phyloP scores from a whole-genome alignment of 2,797 vertebrate genomes.

The Sphaeramia orbicularis region DNA sequence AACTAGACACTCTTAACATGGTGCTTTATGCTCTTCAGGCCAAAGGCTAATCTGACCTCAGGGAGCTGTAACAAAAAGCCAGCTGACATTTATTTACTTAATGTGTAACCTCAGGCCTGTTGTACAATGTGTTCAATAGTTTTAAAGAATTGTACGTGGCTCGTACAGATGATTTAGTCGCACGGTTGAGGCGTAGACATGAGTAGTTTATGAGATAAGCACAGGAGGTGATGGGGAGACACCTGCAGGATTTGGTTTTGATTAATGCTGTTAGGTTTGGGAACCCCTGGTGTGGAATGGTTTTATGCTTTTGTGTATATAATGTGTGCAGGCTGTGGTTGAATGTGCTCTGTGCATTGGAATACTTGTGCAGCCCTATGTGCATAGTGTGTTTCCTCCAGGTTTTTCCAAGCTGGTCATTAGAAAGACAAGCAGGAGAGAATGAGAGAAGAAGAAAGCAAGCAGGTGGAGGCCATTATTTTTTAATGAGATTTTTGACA shows the following conservation, averaged over 20 bases:
- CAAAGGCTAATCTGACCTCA: constrained; percentile 66
- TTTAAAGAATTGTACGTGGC: constrained; percentile 39
- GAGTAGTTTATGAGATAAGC: constrained; percentile 62
- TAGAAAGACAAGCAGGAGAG: constrained; percentile 72
- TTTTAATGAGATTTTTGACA: constrained; percentile 83
- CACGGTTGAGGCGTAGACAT: constrained; percentile 45
- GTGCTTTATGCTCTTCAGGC: constrained; percentile 50
- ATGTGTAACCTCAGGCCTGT: constrained; percentile 51
- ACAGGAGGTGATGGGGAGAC: not conserved
- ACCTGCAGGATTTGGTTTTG: constrained; percentile 63
- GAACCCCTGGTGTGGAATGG: constrained; percentile 27
- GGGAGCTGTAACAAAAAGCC: constrained; percentile 59
- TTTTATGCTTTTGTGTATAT: constrained; percentile 28
- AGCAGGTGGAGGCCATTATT: constrained; percentile 82
- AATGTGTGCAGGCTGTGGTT: constrained; percentile 14
- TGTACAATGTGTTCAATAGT: constrained; percentile 52
- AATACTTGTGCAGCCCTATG: constrained; percentile 28
- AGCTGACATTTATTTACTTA: constrained; percentile 63
- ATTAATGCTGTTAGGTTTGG: constrained; percentile 50
- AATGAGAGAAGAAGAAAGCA: constrained; percentile 55
- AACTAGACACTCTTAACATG: constrained; percentile 33
- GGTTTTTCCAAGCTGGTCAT: constrained; percentile 67
- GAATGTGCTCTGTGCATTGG: constrained; percentile 16
- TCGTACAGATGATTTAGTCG: constrained; percentile 66
- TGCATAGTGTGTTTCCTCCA: constrained; percentile 37